These are phyloP conservation scores for Eurosta solidaginis DNA, from an alignment of 1,140 invertebrate genomes.

Conservation along the genomic window DNA sequence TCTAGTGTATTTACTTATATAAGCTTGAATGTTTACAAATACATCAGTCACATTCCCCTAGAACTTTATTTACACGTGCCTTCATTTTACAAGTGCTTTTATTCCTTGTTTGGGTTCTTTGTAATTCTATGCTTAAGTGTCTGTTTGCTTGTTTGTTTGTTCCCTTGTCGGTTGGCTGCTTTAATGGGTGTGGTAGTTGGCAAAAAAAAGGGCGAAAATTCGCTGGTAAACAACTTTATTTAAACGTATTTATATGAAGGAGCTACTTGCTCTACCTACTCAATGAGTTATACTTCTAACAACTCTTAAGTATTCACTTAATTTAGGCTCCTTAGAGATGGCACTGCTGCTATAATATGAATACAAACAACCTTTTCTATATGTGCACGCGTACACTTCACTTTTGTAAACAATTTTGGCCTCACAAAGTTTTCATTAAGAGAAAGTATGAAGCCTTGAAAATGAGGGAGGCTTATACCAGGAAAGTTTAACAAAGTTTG, in stretches of 20 bases:
- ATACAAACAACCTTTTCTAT: no score
- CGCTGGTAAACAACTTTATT: neutral
- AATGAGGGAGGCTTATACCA: no score
- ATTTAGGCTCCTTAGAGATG: no score
- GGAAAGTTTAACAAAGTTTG: no score
- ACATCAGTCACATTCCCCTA: neutral
- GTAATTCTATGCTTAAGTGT: neutral
- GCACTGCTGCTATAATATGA: no score
- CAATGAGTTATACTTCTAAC: neutral
- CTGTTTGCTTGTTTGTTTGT: neutral
- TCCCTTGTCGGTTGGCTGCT: neutral
- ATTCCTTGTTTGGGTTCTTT: neutral
- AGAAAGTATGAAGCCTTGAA: no score
- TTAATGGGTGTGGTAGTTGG: neutral
- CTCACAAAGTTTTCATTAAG: no score
- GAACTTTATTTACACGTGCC: neutral
- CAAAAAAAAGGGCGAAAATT: neutral
- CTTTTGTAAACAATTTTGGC: no score
- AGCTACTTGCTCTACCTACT: neutral
- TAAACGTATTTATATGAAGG: neutral
- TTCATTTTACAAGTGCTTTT: neutral
- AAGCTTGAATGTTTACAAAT: neutral
- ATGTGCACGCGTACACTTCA: no score
- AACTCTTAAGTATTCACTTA: no score
- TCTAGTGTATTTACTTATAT: neutral